Percentiles rank a stretch among this genome's conserved stretches.
These are phyloP conservation scores for Herpailurus yagouaroundi DNA, from an alignment of 2,113 vertebrate species.

Conservation along the genomic window DNA sequence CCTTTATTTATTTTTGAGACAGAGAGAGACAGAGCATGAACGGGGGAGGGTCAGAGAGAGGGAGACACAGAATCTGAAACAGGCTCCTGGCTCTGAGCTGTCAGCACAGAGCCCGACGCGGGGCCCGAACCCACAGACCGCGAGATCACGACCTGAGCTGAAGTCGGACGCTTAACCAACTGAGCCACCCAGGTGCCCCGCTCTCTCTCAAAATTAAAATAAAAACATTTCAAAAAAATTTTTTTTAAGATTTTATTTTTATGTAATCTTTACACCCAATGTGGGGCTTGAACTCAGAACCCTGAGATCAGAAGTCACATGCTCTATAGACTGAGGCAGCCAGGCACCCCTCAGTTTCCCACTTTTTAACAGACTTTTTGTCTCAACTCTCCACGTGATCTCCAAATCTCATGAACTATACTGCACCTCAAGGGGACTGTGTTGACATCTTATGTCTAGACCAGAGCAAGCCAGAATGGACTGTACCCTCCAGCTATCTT, in stretches of 20 bases:
- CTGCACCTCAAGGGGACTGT: not conserved
- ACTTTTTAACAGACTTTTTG: not conserved
- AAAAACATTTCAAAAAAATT: too few relatives aligned
- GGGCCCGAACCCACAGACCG: too few relatives aligned
- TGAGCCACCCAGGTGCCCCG: too few relatives aligned
- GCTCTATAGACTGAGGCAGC: not conserved
- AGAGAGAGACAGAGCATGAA: too few relatives aligned
- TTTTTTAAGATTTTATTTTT: not conserved
- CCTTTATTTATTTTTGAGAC: too few relatives aligned
- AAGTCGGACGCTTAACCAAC: too few relatives aligned
- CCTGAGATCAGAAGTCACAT: not conserved
- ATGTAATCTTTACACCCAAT: not conserved
- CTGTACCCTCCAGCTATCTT: not conserved
- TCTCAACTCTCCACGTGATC: not conserved
- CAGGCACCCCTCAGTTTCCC: not conserved
- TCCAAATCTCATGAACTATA: not conserved
- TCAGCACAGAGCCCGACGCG: too few relatives aligned
- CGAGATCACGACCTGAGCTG: too few relatives aligned
- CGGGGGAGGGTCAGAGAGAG: too few relatives aligned
- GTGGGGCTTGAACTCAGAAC: not conserved
- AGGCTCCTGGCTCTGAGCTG: too few relatives aligned
- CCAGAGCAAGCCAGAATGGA: not conserved
- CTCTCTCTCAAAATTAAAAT: too few relatives aligned
- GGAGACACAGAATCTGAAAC: too few relatives aligned
- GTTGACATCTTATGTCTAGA: not conserved